Evolutionary conservation across 2,113 vertebrate species (phyloP), one percentile per base, ranked within the genome.

Genomic region (Poeciliopsis retropinna): DNA sequence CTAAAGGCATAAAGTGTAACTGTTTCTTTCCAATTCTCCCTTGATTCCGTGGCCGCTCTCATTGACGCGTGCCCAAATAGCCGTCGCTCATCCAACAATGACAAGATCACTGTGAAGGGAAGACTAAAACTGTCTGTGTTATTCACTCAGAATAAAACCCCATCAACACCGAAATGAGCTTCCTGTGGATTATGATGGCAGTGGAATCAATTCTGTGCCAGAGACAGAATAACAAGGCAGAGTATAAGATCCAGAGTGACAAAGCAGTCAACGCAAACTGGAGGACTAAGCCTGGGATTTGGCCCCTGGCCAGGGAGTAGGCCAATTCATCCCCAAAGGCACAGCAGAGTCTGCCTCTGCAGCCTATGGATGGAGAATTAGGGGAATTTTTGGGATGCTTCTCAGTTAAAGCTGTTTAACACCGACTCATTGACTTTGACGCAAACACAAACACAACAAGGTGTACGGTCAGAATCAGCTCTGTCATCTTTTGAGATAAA

Each of bases 51-150:
- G 0, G 31, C 57, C 64, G 57, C 39, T 62, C 79, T 65, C 84
- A 39, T 67, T 57, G 37, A 47, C 19, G 13, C 0, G 34, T 69
- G 78, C 77, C 77, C 41, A 86, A 77, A 82, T 74, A 79, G 67
- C 41, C 0, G 9, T 69, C 51, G 22, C 54, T n/a, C 64, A 12
- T 51, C 28, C 0, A 25, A 67, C 34, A 69, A 70, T 63, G 27
- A 78, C 54, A 73, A 78, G 84, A 80, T 70, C 82, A 54, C 11
- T 3, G 67, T 68, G 70, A 75, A 60, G 64, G 79, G 64, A 67
- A 7, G 11, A 3, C 13, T 32, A 47, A 76, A 74, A 71, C 78
- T 69, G 37, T 39, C 76, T 82, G 73, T 84, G 71, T 64, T 78
- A 62, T 75, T 84, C 71, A 27, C 30, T n/a, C 64, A 67, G 57